A percentile compares a stretch with the other conserved stretches of the same genome.
Evolutionary conservation across 2,797 vertebrate genomes (phyloP).

Genomic region (Apodemus agrarius): DNA sequence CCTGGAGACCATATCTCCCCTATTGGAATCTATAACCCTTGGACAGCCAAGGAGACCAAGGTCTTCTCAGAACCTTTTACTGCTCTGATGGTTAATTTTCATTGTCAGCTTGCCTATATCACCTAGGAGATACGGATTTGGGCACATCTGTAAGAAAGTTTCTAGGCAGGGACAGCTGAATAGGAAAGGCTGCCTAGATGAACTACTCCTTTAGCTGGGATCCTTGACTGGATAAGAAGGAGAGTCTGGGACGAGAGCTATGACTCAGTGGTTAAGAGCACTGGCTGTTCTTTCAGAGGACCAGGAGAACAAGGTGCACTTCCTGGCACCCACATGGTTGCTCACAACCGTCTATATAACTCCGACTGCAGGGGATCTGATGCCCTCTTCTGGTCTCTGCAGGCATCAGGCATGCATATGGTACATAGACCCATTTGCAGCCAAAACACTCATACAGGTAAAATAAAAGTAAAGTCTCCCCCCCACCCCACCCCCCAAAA

Average conservation of each 20-base stretch:
- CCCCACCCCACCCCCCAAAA: too few relatives aligned
- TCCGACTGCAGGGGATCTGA: not conserved
- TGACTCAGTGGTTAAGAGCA: not conserved
- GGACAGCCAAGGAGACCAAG: not conserved
- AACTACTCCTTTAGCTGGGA: not conserved
- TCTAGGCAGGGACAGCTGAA: not conserved
- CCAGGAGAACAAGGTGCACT: not conserved
- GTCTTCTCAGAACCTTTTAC: not conserved
- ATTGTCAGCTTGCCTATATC: not conserved
- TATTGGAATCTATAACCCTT: not conserved
- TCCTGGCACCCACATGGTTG: not conserved
- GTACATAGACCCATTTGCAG: not conserved
- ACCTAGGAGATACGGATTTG: not conserved
- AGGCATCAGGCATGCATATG: not conserved
- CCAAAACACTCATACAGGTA: not conserved
- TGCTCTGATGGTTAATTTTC: too few relatives aligned
- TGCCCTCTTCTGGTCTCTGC: not conserved
- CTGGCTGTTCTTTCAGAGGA: not conserved
- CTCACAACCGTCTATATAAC: not conserved
- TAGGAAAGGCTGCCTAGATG: not conserved
- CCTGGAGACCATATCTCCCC: not conserved
- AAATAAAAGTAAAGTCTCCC: not conserved
- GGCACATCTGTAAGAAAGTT: not conserved
- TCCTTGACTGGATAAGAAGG: not conserved
- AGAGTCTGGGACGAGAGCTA: not conserved